Base-by-base conservation (phyloP, 2,797 vertebrate species). In the Taenioides sp. region DNA sequence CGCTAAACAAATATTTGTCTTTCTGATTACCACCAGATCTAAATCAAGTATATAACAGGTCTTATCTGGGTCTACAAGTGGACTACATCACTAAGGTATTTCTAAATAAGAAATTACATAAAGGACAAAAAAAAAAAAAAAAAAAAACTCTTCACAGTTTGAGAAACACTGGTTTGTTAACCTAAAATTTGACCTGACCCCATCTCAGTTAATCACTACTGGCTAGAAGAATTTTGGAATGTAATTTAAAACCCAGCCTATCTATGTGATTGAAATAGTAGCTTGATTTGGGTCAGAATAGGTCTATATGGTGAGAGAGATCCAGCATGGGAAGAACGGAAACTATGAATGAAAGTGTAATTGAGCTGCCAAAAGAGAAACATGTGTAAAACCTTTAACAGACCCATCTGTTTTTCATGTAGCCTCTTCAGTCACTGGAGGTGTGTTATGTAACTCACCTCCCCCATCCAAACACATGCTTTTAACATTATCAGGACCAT, bases 361-460 rank as follows among this genome's bases (percentile, higher is more conserved):
- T 3, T 23, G 37, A 61, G 40, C 65, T 20, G 75, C 76, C 67
- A 77, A 75, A 73, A 69, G 54, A 69, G 2, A 65, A 43, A 47
- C 65, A 67, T 20, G 69, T 47, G 22, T 57, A 12, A n/a, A 77
- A 64, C 57, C 23, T 73, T 73, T 40, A 69, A 70, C 68, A 71
- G 23, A 73, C 73, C 64, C 83, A 85, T 89, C 85, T 88, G 87
- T 74, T 86, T 80, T 78, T 81, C 54, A 80, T 79, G 72, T 82
- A 70, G 60, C 50, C 75, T 78, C 16, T 72, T 80, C 31, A 17
- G 25, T 65, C 55, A 7, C 70, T 70, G 65, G 74, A 80, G 74
- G 74, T 69, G 77, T 70, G 61, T 84, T 86, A 80, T 66, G 79
- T 73, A 85, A 82, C 73, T 11, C 31, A 65, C 71, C 75, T 77